Evolutionary conservation across 2,113 vertebrate genomes (phyloP), one percentile per base, ranked within the genome.

Genomic region (Megaceryle maxima): DNA sequence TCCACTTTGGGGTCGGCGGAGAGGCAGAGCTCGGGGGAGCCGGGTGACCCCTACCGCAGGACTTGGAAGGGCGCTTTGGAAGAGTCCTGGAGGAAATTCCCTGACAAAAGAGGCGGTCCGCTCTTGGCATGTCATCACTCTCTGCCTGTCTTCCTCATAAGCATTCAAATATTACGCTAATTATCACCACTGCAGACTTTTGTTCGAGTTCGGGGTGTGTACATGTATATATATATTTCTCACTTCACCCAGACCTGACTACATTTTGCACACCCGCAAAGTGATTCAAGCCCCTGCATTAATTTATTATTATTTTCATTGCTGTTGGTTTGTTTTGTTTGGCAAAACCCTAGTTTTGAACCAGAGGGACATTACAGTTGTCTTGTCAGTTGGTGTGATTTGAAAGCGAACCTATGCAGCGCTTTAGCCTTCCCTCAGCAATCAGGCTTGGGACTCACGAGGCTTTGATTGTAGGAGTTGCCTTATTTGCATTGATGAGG

Each of bases 401-500:
- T 98, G 98, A 97, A 98, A 97, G 96, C 96, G 96, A 98, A 94
- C 91, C 96, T 94, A 93, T 94, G 93, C 88, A 41, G 95, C 53
- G 92, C 97, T 97, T 96, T 63, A 75, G 94, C 92, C 97, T 97
- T 96, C 97, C 97, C 97, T 97, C 96, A 96, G 97, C 96, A 98
- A 98, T 98, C 98, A 98, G 97, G 97, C 97, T 97, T 96, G 74
- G 94, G 96, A 90, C 97, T 98, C 94, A 51, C 19, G 75, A 97
- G 97, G 97, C 97, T 98, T 96, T 98, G 97, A 97, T 98, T 98
- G 97, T 96, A 97, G 97, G 96, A 98, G 96, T 95, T 96, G 97
- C 97, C 98, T 98, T 96, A 98, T 99, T 99, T 98, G 98, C 98
- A 98, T 98, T 98, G 98, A 99, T 98, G 98, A 97, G 98, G 97